Evolutionary conservation across 2,888 invertebrate species (phyloP), one percentile per base, ranked within the genome.

Genomic region (Syrphus vitripennis): DNA sequence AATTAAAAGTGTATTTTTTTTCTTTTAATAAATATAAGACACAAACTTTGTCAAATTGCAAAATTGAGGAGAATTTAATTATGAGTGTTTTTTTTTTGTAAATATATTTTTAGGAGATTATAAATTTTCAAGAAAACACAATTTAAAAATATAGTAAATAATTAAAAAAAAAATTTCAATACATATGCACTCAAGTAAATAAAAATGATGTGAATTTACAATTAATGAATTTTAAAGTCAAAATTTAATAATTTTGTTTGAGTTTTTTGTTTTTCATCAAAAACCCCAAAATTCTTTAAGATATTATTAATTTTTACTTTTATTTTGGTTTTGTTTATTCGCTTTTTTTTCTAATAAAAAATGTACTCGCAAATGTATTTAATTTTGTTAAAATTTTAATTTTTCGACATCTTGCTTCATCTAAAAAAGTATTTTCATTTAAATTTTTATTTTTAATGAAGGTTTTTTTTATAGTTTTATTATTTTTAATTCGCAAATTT

Each of bases 11-110:
- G 48, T 45, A 21, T n/a, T 59, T 37, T 26, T n/a, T 42, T 61
- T 65, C 50, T 57, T 45, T 75, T 80, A 80, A 76, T 83, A 34
- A 80, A 71, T 80, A 72, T 81, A 84, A 84, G 84, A 81, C 76
- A 81, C 81, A 84, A 84, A 84, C 71, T 81, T 84, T 84, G 76
- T 77, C 71, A 57, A 80, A 84, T 81, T 81, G 72, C 71, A 70
- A 72, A 45, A 84, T 80, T 81, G 67, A 76, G 75, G 72, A 81
- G 24, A 67, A 80, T 74, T 61, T 65, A 79, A 31, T 65, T 14
- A 48, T 59, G 57, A 55, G 61, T 40, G 37, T 78, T 67, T 19
- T 14, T 45, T 34, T 29, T 69, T 42, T 74, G 61, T 45, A 83
- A 55, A 83, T 69, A 55, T 59, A 63, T 50, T 48, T 37, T 45